Conservation (phyloP, 2,797 vertebrate genomes). For the Parotocinclus haroldoi region DNA sequence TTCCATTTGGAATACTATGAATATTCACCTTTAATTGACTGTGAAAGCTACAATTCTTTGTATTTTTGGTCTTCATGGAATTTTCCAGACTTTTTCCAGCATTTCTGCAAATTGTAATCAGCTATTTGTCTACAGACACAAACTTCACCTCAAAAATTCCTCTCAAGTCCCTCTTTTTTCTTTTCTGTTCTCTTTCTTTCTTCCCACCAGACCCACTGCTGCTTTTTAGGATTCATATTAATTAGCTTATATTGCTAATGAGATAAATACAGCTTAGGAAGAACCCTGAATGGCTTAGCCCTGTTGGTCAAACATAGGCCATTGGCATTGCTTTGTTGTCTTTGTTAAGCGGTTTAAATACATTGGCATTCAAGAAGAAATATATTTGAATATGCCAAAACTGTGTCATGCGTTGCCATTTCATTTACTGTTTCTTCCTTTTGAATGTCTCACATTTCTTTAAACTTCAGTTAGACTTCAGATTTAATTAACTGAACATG, state of each 20-base stretch:
- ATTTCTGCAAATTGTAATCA: no score
- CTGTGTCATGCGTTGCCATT: no score
- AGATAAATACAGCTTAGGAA: constrained; percentile 89
- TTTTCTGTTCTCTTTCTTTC: constrained; percentile 42
- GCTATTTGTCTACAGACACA: constrained; percentile 82
- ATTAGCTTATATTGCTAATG: constrained; percentile 95
- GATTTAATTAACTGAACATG: no score
- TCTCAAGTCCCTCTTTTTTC: constrained; percentile 60
- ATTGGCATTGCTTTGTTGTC: constrained; percentile 53
- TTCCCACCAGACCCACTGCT: constrained; percentile 66
- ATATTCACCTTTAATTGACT: constrained; percentile 50
- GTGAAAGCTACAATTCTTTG: background rate
- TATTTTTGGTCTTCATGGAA: constrained; percentile 28
- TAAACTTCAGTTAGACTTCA: no score
- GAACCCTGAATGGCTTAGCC: constrained; percentile 75
- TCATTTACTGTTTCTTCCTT: no score
- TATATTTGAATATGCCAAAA: no score
- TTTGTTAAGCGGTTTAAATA: no score
- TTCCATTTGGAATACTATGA: no score
- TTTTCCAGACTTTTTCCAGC: constrained; percentile 11
- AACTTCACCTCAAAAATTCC: constrained; percentile 83
- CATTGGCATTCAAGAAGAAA: no score
- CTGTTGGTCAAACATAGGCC: constrained; percentile 67
- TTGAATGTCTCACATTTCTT: no score
- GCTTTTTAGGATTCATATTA: constrained; percentile 90